These are phyloP conservation scores for Cassiopea andromeda DNA, from an alignment of 30 jellyfish, hydroid and myxozoan genomes.

Conservation along the genomic window DNA sequence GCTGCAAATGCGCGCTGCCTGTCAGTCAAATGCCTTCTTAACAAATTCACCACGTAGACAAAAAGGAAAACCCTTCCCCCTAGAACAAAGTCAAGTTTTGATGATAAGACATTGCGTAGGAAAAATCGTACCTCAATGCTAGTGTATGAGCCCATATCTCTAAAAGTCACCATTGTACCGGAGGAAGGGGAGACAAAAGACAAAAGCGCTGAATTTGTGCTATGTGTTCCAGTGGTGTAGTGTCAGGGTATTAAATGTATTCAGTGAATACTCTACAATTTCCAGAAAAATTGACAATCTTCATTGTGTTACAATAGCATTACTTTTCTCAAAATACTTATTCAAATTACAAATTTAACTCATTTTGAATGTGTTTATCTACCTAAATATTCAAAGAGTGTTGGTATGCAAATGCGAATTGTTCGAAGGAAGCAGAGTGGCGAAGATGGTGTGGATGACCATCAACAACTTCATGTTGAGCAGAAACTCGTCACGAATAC, in stretches of 20 bases:
- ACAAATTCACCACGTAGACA: too few relatives aligned
- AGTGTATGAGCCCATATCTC: too few relatives aligned
- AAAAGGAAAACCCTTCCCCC: too few relatives aligned
- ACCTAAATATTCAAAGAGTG: not conserved
- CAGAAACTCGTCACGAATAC: not conserved
- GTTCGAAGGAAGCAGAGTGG: not conserved
- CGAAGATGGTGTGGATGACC: not conserved
- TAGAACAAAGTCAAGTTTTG: too few relatives aligned
- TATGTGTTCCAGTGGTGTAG: not conserved
- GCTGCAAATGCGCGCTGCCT: too few relatives aligned
- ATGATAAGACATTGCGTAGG: too few relatives aligned
- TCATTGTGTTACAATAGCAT: not conserved
- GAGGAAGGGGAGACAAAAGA: not conserved
- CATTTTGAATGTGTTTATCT: not conserved
- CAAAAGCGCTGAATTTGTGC: too few relatives aligned
- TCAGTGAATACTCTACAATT: not conserved
- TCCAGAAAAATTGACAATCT: not conserved
- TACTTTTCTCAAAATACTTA: not conserved
- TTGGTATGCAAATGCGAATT: not conserved
- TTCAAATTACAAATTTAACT: not conserved
- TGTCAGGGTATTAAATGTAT: not conserved
- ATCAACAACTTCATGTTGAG: not conserved
- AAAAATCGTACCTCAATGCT: too few relatives aligned
- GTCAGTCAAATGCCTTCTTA: too few relatives aligned
- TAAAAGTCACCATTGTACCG: too few relatives aligned